Percentiles rank a stretch among this genome's conserved stretches.
Evolutionary conservation across 2,888 invertebrate species (phyloP).

Genomic region (Cephus pygmeus): DNA sequence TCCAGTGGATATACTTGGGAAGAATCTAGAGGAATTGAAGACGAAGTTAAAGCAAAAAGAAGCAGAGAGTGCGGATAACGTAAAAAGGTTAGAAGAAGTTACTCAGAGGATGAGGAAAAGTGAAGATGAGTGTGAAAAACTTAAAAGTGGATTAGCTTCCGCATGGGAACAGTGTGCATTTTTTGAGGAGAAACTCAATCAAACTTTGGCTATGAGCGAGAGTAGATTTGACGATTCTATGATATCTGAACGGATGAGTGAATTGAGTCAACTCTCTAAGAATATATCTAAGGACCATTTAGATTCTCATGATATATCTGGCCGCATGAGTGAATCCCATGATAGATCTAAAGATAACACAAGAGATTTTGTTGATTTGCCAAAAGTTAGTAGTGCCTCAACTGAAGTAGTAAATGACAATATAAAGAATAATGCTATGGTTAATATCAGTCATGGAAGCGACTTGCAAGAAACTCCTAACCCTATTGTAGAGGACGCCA

Average conservation of each 20-base stretch:
- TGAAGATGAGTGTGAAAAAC: conserved; percentile 48
- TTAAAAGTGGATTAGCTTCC: conserved; percentile 50
- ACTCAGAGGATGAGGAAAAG: conserved; percentile 39
- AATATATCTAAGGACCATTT: not conserved
- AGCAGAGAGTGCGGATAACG: conserved; percentile 35
- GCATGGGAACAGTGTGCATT: conserved; percentile 61
- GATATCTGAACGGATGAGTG: conserved; percentile 23
- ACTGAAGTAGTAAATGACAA: not conserved
- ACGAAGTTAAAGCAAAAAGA: conserved; percentile 39
- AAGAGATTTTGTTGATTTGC: not conserved
- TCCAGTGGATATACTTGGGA: conserved; percentile 25
- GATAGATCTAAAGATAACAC: not conserved
- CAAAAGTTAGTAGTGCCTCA: not conserved
- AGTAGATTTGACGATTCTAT: conserved; percentile 39
- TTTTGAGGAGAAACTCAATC: conserved; percentile 52
- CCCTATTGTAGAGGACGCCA: not conserved
- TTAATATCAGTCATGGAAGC: not conserved
- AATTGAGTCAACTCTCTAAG: not conserved
- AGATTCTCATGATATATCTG: not conserved
- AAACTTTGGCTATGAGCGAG: conserved; percentile 44
- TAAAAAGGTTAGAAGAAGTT: conserved; percentile 39
- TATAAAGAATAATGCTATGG: not conserved
- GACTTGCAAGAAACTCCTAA: not conserved
- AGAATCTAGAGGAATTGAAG: conserved; percentile 41
- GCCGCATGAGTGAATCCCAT: not conserved